Conservation (phyloP, 2,888 invertebrate genomes). For the Noctua janthe region DNA sequence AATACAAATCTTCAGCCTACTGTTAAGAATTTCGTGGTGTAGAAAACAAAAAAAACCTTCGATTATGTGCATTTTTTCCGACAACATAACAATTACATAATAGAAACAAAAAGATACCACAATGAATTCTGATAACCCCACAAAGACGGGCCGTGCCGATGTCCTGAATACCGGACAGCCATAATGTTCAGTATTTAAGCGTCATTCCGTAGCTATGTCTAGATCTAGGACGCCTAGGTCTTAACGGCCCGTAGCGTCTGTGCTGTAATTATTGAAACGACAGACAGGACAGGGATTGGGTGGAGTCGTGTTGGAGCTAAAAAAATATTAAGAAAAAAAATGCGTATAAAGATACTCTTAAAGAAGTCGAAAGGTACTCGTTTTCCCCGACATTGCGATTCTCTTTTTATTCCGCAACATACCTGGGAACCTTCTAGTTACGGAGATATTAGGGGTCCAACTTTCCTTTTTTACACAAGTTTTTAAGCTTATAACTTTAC, state of each 20-base stretch:
- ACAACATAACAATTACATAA: neutral
- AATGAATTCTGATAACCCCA: neutral
- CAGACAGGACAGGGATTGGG: constrained; percentile 17
- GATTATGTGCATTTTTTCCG: neutral
- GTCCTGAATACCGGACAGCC: constrained; percentile 23
- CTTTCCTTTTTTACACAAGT: too few relatives aligned
- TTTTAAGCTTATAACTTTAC: too few relatives aligned
- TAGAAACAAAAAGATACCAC: neutral
- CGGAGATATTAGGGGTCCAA: too few relatives aligned
- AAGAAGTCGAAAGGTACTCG: too few relatives aligned
- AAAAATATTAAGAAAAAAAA: constrained; percentile 2
- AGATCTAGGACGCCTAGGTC: constrained; percentile 50
- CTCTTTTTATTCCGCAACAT: too few relatives aligned
- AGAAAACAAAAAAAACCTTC: neutral
- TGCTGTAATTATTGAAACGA: constrained; percentile 67
- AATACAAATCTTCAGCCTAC: neutral
- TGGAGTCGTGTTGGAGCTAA: constrained; percentile 41
- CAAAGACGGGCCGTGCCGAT: neutral
- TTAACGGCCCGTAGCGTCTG: constrained; percentile 54
- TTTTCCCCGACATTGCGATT: too few relatives aligned
- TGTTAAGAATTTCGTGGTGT: too few relatives aligned
- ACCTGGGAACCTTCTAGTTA: too few relatives aligned
- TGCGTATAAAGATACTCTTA: too few relatives aligned
- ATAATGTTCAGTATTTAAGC: constrained; percentile 53
- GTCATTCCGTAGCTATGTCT: constrained; percentile 42